Percentiles rank a stretch among this genome's conserved stretches.
These are phyloP conservation scores for Gavialis gangeticus DNA, from an alignment of 2,113 vertebrate genomes.

Conservation along the genomic window DNA sequence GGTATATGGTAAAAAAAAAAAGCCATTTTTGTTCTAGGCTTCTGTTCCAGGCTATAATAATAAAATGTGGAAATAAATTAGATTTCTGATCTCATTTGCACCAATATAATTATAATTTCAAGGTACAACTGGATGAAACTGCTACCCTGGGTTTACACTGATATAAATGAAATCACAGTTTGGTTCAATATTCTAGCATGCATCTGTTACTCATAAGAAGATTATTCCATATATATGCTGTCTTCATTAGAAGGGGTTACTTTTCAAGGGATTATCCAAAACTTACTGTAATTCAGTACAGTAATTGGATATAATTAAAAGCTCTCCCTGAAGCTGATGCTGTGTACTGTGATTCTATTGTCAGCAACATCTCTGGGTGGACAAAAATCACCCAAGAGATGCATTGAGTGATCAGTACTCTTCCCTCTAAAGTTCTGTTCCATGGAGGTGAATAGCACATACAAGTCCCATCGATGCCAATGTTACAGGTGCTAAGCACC, in stretches of 20 bases:
- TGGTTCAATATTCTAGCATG: not conserved
- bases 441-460: not conserved
- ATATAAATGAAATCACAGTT: not conserved
- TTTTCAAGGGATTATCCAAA: not conserved
- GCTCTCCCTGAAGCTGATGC: not conserved
- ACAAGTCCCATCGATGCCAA: not conserved
- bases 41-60: no score
- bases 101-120: not conserved
- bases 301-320: not conserved
- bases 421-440: not conserved
- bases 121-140: no score
- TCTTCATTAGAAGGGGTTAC: not conserved
- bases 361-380: not conserved
- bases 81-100: not conserved
- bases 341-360: not conserved
- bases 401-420: not conserved
- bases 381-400: not conserved
- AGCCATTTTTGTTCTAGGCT: no score
- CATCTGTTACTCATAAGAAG: not conserved
- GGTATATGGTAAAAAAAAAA: not conserved
- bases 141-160: not conserved
- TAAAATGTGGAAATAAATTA: not conserved
- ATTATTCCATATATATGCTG: not conserved
- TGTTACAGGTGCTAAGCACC: not conserved
- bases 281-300: no score